Evolutionary conservation across 92 coral and sea anemone genomes (phyloP).

Genomic region (Isaurus tuberculatus): DNA sequence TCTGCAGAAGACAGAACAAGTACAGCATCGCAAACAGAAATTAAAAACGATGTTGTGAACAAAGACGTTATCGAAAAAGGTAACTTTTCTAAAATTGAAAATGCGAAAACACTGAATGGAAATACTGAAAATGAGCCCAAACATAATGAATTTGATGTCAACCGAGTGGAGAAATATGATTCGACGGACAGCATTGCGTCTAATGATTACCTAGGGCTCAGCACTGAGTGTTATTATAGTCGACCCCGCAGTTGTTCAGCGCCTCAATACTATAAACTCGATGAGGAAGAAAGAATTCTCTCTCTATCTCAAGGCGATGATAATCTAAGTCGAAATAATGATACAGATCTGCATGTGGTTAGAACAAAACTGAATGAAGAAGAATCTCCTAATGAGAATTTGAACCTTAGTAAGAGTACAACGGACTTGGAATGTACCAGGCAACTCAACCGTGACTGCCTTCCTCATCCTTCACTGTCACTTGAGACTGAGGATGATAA

Average conservation of each 20-base stretch:
- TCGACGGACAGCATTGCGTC: background rate
- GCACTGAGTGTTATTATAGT: background rate
- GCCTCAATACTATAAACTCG: constrained; percentile 21
- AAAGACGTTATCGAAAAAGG: background rate
- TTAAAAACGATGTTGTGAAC: too few relatives aligned
- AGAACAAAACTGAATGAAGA: background rate
- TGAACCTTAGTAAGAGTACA: background rate
- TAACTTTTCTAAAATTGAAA: background rate
- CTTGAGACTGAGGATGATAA: background rate
- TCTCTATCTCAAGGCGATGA: background rate
- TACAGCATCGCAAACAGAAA: background rate
- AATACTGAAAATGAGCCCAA: background rate
- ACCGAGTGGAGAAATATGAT: background rate
- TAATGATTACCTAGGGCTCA: background rate
- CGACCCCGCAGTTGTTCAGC: constrained; percentile 28
- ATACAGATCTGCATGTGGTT: background rate
- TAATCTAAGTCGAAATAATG: background rate
- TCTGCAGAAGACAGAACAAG: too few relatives aligned
- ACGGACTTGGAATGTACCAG: background rate
- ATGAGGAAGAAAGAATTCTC: constrained; percentile 6
- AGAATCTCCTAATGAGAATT: background rate
- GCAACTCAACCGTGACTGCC: constrained; percentile 12
- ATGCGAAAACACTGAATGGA: background rate
- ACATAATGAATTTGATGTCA: background rate
- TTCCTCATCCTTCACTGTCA: constrained; percentile 7